Evolutionary conservation across 2,113 vertebrate genomes (phyloP), one percentile per base, ranked within the genome.

Genomic region (Columbina picui): DNA sequence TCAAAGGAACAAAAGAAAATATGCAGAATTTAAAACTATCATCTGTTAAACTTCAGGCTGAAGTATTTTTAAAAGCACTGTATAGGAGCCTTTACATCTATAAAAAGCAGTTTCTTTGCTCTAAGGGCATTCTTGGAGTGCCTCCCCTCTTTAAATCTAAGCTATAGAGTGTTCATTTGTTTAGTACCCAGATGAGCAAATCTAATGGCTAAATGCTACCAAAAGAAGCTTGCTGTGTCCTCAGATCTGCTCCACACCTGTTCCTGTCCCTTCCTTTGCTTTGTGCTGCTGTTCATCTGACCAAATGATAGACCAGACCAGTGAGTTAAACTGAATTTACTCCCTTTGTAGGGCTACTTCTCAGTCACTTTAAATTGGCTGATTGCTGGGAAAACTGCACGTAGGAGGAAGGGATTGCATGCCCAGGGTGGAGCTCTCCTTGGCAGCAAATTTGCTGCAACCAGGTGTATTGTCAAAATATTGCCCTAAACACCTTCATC

Each of bases 1-100:
- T 87, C 45, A 89, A 93, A 90, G 69, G 53, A 89, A 92, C 41
- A 81, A 84, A 92, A 84, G 55, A 61, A 86, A 93, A 92, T 47
- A 77, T 64, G 75, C 73, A 27, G 52, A 82, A 93, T 64, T 67
- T 87, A 43, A 89, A 96, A 86, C 41, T 50, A 45, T 63, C 52
- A 32, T 68, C 61, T 84, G 64, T 65, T 88, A 92, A 94, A 92
- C 59, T 74, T 90, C 87, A 82, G 84, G 77, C 55, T 59, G 75
- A 74, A 94, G 61, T 67, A 73, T 38, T 65, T 91, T 89, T 84
- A 81, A 93, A 86, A 93, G 61, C 45, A 57, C 55, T 26, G 21
- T 9, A 43, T 53, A 78, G 29, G 43, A 95, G n/a, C 32, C 0
- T 45, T 80, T 20, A 49, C 23, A 65, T 56, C 67, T 94, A 85